Evolutionary conservation across 2,113 vertebrate genomes (phyloP).

Genomic region (Barbus barbus): DNA sequence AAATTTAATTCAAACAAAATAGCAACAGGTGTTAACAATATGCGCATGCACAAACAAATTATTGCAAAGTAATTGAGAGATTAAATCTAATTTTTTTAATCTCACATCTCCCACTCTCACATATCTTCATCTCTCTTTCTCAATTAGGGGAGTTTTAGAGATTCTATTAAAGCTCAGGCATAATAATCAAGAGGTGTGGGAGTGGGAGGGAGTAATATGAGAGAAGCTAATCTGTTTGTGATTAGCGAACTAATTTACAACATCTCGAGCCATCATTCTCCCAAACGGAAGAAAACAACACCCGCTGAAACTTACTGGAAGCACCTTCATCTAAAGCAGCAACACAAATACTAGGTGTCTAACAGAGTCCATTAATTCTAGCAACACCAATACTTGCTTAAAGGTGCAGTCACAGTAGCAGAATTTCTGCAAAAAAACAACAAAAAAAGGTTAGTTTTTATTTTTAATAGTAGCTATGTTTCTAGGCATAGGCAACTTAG

Average conservation of each 20-base stretch:
- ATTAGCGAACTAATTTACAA: slow-evolving; percentile 48
- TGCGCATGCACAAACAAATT: slow-evolving; percentile 20
- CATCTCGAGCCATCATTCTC: slow-evolving; percentile 29
- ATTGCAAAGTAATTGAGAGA: slow-evolving; percentile 17
- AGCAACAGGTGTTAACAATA: slow-evolving; percentile 46
- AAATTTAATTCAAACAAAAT: slow-evolving; percentile 46
- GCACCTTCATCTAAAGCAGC: slow-evolving; percentile 33
- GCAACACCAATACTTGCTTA: background rate
- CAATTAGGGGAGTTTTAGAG: slow-evolving; percentile 16
- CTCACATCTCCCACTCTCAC: background rate
- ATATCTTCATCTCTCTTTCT: slow-evolving; percentile 23
- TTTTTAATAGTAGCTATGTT: background rate
- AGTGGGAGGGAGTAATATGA: slow-evolving; percentile 25
- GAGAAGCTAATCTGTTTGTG: slow-evolving; percentile 45
- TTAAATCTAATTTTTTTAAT: background rate
- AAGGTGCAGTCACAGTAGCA: background rate
- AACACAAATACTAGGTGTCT: background rate
- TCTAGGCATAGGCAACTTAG: background rate
- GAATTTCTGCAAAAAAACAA: background rate
- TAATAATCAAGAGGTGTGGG: slow-evolving; percentile 11
- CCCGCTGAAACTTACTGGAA: background rate
- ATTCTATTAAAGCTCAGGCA: slow-evolving; percentile 39
- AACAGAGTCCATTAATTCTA: slow-evolving; percentile 22
- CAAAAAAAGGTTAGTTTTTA: background rate
- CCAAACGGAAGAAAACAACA: slow-evolving; percentile 32